Base-by-base conservation (phyloP, 2,113 vertebrate genomes). In the Lates calcarifer region DNA sequence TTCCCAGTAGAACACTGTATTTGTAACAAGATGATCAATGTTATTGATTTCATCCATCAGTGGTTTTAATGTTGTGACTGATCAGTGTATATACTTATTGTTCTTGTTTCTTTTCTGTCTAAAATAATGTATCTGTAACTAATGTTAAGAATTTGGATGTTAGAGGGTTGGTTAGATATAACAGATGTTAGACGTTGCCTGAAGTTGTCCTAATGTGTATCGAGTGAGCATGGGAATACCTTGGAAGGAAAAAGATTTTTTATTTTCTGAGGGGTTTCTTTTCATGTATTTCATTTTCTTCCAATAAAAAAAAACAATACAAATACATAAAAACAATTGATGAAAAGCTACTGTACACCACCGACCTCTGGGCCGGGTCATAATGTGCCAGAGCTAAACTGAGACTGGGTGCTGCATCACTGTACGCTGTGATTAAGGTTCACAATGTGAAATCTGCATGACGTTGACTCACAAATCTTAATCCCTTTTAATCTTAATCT, bases 401-500 rank as follows among this genome's bases (percentile, higher is more conserved):
- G 11, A 53, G 12, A 5, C 66, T n/a, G 18, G 20, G 9, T 45
- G 28, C 35, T 6, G 39, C 63, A 77, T 78, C 63, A 58, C 41
- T 63, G 53, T 37, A 5, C 31, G 39, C 84, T 74, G 79, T 89
- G 72, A 89, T 84, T 84, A 89, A 79, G 8, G 51, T 69, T 76
- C 78, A 81, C 80, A 77, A 53, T 82, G 77, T 84, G 73, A 81
- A 74, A 66, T 83, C 81, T 80, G 76, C 26, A 55, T 80, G 79
- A 79, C 31, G 58, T 58, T 31, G 51, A 47, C 41, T 79, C 57
- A 35, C 49, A 82, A 84, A 80, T 80, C 84, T 79, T 85, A 86
- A 92, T 91, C 90, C 74, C 33, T 37, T 64, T 69, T 89, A 86
- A 88, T 93, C 90, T 88, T 90, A 88, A 91, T 90, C 91, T 89